A percentile compares a stretch with the other conserved stretches of the same genome.
These are phyloP conservation scores for Drosophila truncata DNA, from an alignment of 1,140 invertebrate genomes.

Conservation along the genomic window DNA sequence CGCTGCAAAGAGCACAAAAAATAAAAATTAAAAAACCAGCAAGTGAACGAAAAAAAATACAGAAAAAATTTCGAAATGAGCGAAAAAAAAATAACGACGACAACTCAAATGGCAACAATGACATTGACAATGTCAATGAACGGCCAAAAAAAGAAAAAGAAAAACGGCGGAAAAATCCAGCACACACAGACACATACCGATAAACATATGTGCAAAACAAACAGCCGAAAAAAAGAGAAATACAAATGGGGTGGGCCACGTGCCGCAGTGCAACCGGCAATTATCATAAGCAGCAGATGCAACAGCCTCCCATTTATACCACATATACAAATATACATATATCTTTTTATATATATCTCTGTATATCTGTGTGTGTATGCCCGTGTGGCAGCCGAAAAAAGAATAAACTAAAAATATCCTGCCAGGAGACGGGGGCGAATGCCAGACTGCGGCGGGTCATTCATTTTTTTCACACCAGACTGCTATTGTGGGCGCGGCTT, in stretches of 20 bases:
- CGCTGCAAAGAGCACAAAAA: conserved; percentile 38
- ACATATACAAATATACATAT: not conserved
- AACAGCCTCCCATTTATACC: conserved; percentile 49
- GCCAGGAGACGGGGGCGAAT: conserved; percentile 28
- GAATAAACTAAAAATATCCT: conserved; percentile 74
- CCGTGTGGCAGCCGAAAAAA: conserved; percentile 66
- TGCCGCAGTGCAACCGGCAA: conserved; percentile 77
- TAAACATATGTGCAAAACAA: conserved; percentile 37
- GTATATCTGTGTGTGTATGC: conserved; percentile 26
- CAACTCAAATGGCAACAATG: conserved; percentile 76
- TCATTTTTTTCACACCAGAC: conserved; percentile 59
- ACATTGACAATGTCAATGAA: conserved; percentile 84
- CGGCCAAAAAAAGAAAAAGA: conserved; percentile 55
- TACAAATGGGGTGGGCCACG: conserved; percentile 46
- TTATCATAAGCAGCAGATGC: conserved; percentile 81
- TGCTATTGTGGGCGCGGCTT: conserved; percentile 18
- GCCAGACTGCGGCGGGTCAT: conserved; percentile 63
- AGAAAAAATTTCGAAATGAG: conserved; percentile 18
- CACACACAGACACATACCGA: conserved; percentile 10
- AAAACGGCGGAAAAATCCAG: conserved; percentile 23
- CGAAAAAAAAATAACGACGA: conserved; percentile 47
- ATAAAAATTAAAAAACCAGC: conserved; percentile 52
- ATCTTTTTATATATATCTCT: conserved; percentile 2
- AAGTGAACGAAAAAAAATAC: conserved; percentile 9
- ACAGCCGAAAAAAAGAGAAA: conserved; percentile 44